A percentile compares a stretch with the other conserved stretches of the same genome.
These are phyloP conservation scores for Nemapogon koenigi DNA, from an alignment of 2,888 invertebrate genomes.

Conservation along the genomic window DNA sequence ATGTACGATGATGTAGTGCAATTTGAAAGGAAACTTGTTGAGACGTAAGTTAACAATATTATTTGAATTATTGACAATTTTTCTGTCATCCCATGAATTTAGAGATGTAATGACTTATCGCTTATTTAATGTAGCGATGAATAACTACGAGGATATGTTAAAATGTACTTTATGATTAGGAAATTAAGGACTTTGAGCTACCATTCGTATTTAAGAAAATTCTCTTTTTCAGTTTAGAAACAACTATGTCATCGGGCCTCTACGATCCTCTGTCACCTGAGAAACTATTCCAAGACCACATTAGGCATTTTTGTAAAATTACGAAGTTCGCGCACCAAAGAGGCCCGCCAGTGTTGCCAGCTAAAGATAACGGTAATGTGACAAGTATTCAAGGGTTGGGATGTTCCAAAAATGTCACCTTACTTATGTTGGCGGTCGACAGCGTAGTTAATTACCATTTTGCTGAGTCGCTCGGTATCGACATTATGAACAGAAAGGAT, in stretches of 20 bases:
- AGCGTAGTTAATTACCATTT: slow-evolving; percentile 75
- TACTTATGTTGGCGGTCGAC: slow-evolving; percentile 72
- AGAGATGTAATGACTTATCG: too few relatives aligned
- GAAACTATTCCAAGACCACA: slow-evolving; percentile 46
- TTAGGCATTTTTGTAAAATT: slow-evolving; percentile 42
- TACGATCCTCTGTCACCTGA: slow-evolving; percentile 61
- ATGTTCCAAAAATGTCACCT: slow-evolving; percentile 42
- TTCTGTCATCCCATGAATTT: too few relatives aligned
- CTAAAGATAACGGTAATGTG: slow-evolving; percentile 24
- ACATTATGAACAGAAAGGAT: slow-evolving; percentile 64
- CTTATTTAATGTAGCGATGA: too few relatives aligned
- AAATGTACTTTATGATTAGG: too few relatives aligned
- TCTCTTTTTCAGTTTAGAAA: slow-evolving; percentile 34
- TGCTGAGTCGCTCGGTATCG: slow-evolving; percentile 76
- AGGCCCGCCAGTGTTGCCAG: slow-evolving; percentile 36
- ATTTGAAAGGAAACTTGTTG: slow-evolving; percentile 22
- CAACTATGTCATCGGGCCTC: slow-evolving; percentile 48
- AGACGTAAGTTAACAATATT: slow-evolving; percentile 17
- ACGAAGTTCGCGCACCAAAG: slow-evolving; percentile 43
- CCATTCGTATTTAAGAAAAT: neutral
- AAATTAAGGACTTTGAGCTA: too few relatives aligned
- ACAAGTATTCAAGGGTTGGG: slow-evolving; percentile 49
- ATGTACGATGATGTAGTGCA: slow-evolving; percentile 31
- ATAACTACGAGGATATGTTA: too few relatives aligned
- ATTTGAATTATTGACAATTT: neutral